Evolutionary conservation across 1,140 invertebrate genomes (phyloP), one percentile per base, ranked within the genome.

Genomic region (Pachyrhynchus sulphureomaculatus): DNA sequence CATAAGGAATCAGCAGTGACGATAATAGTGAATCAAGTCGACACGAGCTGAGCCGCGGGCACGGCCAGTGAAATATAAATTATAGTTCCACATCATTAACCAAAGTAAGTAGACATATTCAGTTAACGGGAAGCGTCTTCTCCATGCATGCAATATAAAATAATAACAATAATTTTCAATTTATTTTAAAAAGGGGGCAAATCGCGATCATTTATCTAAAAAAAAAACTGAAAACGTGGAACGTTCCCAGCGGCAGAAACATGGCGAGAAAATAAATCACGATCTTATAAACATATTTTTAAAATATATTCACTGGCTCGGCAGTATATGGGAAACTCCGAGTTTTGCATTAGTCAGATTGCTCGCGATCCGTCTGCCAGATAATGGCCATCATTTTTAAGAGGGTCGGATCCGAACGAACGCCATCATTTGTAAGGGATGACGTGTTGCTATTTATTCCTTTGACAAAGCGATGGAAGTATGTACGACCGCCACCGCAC

Each of bases 361-460:
- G 69, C 70, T 68, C 64, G 66, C 68, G 65, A 69, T 68, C 70
- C 70, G 67, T 72, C 70, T 69, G 57, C 64, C 59, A 62, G 64
- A 71, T 72, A 72, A 72, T 73, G 67, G 72, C 66, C 63, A 63
- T 72, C 69, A 73, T 73, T 73, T 73, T 73, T 73, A 73, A 73
- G 66, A 70, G 67, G 65, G 71, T 67, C 56, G 68, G 70, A 70
- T 71, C 68, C 66, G 71, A 70, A 71, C 66, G 67, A 64, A 65
- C 49, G 59, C 65, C 52, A 70, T 69, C 71, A 73, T 73, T 73
- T 73, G 71, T 73, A 70, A 62, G 24, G 49, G 69, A 45, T 60
- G 71, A 71, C 69, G 64, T 64, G 66, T 65, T 66, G 66, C 68
- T 70, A 73, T 71, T 67, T 68, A 73, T 71, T 49, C 68, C 61